These are phyloP conservation scores for Actinostola sp. DNA, from an alignment of 92 coral and sea anemone species.

Conservation along the genomic window DNA sequence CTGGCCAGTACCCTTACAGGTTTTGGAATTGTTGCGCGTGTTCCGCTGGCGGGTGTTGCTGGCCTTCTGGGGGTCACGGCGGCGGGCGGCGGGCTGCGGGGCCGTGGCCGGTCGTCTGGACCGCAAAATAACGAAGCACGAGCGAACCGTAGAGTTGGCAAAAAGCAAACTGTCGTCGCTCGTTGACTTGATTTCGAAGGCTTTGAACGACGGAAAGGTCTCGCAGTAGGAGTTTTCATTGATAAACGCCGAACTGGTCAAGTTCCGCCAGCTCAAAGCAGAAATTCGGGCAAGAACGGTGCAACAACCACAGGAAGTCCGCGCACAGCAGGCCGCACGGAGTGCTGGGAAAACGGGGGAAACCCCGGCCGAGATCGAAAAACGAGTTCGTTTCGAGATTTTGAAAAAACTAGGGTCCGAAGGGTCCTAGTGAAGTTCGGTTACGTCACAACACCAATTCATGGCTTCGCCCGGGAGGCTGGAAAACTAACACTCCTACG, in stretches of 20 bases:
- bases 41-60: slow-evolving; percentile 6
- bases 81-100: not conserved
- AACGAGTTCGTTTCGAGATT: too few relatives aligned
- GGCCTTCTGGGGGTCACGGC: slow-evolving; percentile 4
- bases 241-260: slow-evolving; percentile 10
- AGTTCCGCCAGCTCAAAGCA: slow-evolving; percentile 9
- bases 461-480: too few relatives aligned
- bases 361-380: too few relatives aligned
- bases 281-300: not conserved
- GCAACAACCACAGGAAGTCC: not conserved
- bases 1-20: slow-evolving; percentile 20
- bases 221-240: slow-evolving; percentile 33
- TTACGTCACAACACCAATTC: too few relatives aligned
- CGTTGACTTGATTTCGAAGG: slow-evolving; percentile 22
- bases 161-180: slow-evolving; percentile 22
- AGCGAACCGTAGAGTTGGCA: slow-evolving; percentile 25
- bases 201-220: slow-evolving; percentile 17
- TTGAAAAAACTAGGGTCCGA: slow-evolving; percentile 13
- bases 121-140: slow-evolving; percentile 26
- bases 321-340: not conserved
- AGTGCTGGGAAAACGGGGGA: not conserved
- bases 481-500: too few relatives aligned
- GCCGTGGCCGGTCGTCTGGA: not conserved
- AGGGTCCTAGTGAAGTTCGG: too few relatives aligned
- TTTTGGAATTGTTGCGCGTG: slow-evolving; percentile 9